Evolutionary conservation across 1,140 invertebrate species (phyloP).

Genomic region (Parapsyche elsis): DNA sequence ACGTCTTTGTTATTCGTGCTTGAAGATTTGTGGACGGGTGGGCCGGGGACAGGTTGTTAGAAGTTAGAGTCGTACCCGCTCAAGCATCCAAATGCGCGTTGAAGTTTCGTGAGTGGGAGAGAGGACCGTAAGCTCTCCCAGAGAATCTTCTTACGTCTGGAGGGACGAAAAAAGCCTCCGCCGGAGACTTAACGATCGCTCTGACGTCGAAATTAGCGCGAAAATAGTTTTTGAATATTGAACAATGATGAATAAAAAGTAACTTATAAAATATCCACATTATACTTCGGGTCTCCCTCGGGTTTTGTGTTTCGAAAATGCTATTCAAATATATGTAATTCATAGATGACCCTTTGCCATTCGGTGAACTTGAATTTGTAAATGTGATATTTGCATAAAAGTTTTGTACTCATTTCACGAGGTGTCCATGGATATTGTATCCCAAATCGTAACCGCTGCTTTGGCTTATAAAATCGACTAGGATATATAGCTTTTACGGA

Average conservation of each 20-base stretch:
- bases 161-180: slow-evolving; percentile 13
- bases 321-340: too few relatives aligned
- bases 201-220: slow-evolving; percentile 5
- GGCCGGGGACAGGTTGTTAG: slow-evolving; percentile 49
- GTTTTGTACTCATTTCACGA: too few relatives aligned
- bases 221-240: slow-evolving; percentile 31
- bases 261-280: background rate
- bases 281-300: background rate
- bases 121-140: slow-evolving; percentile 20
- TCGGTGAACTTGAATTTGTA: too few relatives aligned
- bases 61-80: slow-evolving; percentile 50
- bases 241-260: background rate
- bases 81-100: slow-evolving; percentile 54
- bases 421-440: too few relatives aligned
- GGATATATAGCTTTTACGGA: background rate
- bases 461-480: background rate
- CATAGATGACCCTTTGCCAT: too few relatives aligned
- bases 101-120: slow-evolving; percentile 49
- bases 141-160: slow-evolving; percentile 32
- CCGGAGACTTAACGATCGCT: background rate
- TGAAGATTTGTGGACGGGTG: slow-evolving; percentile 37
- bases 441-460: too few relatives aligned
- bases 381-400: too few relatives aligned
- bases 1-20: slow-evolving; percentile 31
- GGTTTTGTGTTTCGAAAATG: too few relatives aligned